Percentiles rank a stretch among this genome's conserved stretches.
Conservation (phyloP, 1,140 invertebrate species). For the Formica exsecta region DNA sequence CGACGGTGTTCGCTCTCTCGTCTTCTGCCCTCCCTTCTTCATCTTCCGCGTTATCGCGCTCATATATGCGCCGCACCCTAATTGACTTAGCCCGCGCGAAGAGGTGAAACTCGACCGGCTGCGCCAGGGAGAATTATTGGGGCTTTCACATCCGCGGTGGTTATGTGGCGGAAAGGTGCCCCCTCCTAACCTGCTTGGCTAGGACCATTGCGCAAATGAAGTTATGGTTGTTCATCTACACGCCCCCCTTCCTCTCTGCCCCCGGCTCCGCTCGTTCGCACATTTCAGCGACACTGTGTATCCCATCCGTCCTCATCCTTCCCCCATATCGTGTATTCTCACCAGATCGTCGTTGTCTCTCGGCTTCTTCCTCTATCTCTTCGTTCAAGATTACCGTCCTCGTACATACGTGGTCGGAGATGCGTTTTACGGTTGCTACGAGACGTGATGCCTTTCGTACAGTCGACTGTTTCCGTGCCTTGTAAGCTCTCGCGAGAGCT, state of each 20-base stretch:
- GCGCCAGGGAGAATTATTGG: slow-evolving; percentile 66
- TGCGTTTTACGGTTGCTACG: slow-evolving; percentile 14
- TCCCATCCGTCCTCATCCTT: background rate
- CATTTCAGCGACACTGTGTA: slow-evolving; percentile 30
- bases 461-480: background rate
- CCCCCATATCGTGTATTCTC: background rate
- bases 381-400: background rate
- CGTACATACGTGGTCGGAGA: background rate
- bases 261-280: slow-evolving; percentile 34
- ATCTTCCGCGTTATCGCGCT: slow-evolving; percentile 34
- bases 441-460: slow-evolving; percentile 25
- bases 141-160: slow-evolving; percentile 61
- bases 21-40: slow-evolving; percentile 40
- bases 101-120: slow-evolving; percentile 34
- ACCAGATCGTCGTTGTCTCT: slow-evolving; percentile 3
- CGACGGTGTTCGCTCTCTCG: background rate
- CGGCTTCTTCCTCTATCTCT: no score
- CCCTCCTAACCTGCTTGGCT: background rate
- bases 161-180: slow-evolving; percentile 42
- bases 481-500: slow-evolving; percentile 18
- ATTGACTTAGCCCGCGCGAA: slow-evolving; percentile 56
- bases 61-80: slow-evolving; percentile 43
- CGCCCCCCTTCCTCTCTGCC: background rate
- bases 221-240: slow-evolving; percentile 58
- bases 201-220: slow-evolving; percentile 58